Conservation (phyloP, 2,113 vertebrate genomes). For the Sclerurus mexicanus region DNA sequence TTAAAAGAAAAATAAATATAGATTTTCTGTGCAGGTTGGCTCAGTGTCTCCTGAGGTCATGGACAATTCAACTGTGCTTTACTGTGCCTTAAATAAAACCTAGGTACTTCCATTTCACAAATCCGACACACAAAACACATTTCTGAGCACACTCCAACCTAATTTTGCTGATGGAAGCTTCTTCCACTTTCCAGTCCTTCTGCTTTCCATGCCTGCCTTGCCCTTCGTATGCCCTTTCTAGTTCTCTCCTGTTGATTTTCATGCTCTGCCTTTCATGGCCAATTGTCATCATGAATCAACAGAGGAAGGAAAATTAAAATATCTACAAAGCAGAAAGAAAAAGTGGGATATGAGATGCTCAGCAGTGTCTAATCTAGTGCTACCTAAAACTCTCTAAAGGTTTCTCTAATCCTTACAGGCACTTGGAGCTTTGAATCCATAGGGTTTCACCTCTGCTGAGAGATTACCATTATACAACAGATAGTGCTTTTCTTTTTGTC, state of each 20-base stretch:
- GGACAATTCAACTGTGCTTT: not conserved
- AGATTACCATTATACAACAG: not conserved
- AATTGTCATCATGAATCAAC: not conserved
- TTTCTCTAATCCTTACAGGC: not conserved
- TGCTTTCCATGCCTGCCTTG: not conserved
- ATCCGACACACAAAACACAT: not conserved
- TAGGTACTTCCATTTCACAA: not conserved
- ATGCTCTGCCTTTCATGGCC: not conserved
- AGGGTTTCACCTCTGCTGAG: not conserved
- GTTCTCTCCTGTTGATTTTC: not conserved
- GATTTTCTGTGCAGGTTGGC: not conserved
- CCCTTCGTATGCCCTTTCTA: not conserved
- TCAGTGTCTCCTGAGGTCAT: not conserved
- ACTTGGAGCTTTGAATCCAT: not conserved
- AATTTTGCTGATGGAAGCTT: not conserved
- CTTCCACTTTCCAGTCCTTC: not conserved
- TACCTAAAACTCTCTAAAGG: not conserved
- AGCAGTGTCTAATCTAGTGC: not conserved
- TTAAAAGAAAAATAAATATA: not conserved
- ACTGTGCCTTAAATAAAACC: not conserved
- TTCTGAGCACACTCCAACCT: not conserved
- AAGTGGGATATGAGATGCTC: not conserved
- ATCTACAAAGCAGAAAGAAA: not conserved
- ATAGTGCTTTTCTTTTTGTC: not conserved
- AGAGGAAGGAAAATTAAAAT: not conserved